Conservation (phyloP, 1,140 invertebrate genomes). For the Philopotamus ludificatus region DNA sequence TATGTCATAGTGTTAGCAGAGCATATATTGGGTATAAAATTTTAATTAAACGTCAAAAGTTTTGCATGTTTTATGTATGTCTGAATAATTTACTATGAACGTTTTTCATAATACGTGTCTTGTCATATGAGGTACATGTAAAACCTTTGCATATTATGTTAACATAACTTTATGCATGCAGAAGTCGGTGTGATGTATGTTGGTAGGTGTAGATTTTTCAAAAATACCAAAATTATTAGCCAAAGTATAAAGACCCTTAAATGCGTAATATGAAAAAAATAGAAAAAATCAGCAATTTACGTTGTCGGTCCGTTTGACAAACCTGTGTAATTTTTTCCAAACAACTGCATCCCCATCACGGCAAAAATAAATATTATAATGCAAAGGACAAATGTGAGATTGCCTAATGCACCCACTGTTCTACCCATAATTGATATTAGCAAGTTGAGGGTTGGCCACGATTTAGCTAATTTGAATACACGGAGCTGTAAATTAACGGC, state of each 20-base stretch:
- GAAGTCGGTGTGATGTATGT: too few species aligned
- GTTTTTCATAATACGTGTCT: too few species aligned
- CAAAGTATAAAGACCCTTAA: neutral
- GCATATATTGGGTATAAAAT: too few species aligned
- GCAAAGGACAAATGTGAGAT: constrained; percentile 94
- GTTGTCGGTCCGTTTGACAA: constrained; percentile 32
- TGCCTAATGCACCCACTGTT: constrained; percentile 96
- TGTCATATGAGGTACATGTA: too few species aligned
- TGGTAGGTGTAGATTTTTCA: too few species aligned
- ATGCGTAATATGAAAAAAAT: neutral
- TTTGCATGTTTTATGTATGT: too few species aligned
- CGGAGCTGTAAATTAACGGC: constrained; percentile 73
- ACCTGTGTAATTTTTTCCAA: constrained; percentile 91
- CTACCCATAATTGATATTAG: constrained; percentile 98
- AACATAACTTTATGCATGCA: too few species aligned
- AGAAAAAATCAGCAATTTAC: neutral
- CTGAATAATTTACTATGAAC: too few species aligned
- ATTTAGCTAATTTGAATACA: constrained; percentile 99
- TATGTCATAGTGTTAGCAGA: too few species aligned
- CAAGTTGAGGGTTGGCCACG: constrained; percentile 97
- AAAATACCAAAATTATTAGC: too few species aligned
- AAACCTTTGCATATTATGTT: too few species aligned
- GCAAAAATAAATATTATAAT: constrained; percentile 99
- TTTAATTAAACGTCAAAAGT: too few species aligned
- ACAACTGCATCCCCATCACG: constrained; percentile 98